Evolutionary conservation across 2,888 invertebrate genomes (phyloP), one percentile per base, ranked within the genome.

Genomic region (Trachelus iudaicus): DNA sequence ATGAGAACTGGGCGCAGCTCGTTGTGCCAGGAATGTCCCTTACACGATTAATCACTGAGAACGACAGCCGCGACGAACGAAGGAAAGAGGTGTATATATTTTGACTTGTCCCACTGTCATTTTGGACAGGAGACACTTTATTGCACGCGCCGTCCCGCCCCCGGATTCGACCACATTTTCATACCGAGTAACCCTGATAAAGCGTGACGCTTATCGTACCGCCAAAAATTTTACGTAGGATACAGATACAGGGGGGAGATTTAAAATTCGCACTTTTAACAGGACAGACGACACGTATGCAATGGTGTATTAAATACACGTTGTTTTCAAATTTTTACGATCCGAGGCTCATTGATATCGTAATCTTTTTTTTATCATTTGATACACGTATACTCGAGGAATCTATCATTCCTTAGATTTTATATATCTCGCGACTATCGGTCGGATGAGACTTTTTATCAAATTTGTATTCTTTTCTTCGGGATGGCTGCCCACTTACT

Each of bases 21-120:
- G 83, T 86, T 86, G 85, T 71, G 71, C 80, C 78, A 83, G 81
- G 80, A 82, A 83, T 71, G 83, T 81, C 82, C 82, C 81, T 84
- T 82, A 80, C 85, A 81, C 86, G 85, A 87, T 87, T 87, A 87
- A 87, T 87, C 87, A 87, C 86, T 87, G 87, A 84, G 86, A 84
- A 83, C 81, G 80, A 56, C 79, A 80, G 69, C 23, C 56, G 56
- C 31, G 71, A 56, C 56, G 69, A 75, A 77, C 77, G 80, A 83
- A 82, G 84, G 81, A 83, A 85, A 79, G 80, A 75, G 75, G 40
- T 82, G 81, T 84, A 83, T 86, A 83, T 84, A 85, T 84, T 84
- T 83, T 82, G 84, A 85, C 79, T 83, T 79, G 82, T 84, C 84
- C 81, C 80, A 80, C 81, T 85, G 84, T 84, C 86, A 82, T 82